Base-by-base conservation (phyloP, 92 coral and sea anemone species). In the Epizoanthus ramosus region DNA sequence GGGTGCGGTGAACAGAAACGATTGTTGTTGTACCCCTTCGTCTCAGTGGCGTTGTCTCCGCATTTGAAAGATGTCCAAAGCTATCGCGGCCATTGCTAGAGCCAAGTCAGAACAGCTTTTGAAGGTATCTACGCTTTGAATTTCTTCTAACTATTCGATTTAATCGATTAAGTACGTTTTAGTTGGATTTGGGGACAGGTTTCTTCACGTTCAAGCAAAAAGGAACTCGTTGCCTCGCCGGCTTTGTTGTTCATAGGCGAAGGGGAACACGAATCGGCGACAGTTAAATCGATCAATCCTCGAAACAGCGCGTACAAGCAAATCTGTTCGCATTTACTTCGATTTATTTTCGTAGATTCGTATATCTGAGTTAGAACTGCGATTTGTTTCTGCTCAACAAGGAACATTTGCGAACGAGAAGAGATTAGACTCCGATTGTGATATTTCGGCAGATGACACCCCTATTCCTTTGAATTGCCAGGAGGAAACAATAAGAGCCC, bases 381-480 rank as follows among this genome's bases (percentile, higher is more conserved):
- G n/a, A 67, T 56, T 75, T 74, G 70, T 80, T 71, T 61, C 19
- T 35, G 80, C 63, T 19, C 28, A 31, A 56, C 58, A 37, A 60
- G 57, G 53, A 73, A 83, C 31, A 41, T 88, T 79, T 79, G 85
- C 64, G 70, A 65, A 81, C 79, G 61, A 84, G 89, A 81, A 85
- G 87, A 66, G 80, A 81, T 80, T 83, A 85, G 89, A 88, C 91
- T 88, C 87, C 92, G 89, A 84, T 91, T 89, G 91, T 87, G 79
- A 86, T 86, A 71, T 88, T 92, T 89, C 93, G 94, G 93, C 98
- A 91, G 93, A 93, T 93, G 98, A 91, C 98, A 93, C 98, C 98
- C 98, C 97, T 91, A 75, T 84, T 86, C 91, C 98, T 91, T 91
- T 93, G 93, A 93, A 85, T 84, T 88, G 89, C 88, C 72, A 81